Percentiles rank a stretch among this genome's conserved stretches.
Evolutionary conservation across 2,888 invertebrate species (phyloP).

Genomic region (Blastobasis lacticolella): DNA sequence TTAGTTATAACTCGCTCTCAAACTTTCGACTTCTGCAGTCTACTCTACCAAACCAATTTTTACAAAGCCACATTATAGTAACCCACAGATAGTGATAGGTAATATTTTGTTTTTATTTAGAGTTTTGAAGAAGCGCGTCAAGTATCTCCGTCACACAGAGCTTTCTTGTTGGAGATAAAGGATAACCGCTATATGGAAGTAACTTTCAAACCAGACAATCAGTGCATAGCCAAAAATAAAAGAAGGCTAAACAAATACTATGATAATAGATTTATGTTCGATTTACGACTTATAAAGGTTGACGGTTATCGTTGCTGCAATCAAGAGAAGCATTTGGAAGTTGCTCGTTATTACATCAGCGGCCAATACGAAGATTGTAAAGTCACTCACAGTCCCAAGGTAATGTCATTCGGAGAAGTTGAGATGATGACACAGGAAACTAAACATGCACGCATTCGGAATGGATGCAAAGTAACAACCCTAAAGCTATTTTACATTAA

Average conservation of each 20-base stretch:
- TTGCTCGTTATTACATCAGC: constrained; percentile 70
- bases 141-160: constrained; percentile 60
- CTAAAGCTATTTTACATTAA: constrained; percentile 52
- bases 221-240: constrained; percentile 50
- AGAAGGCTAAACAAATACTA: constrained; percentile 18
- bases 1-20: too few species aligned
- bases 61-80: too few species aligned
- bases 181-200: constrained; percentile 37
- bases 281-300: constrained; percentile 51
- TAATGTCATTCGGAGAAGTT: constrained; percentile 59
- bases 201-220: constrained; percentile 48
- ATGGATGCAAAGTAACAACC: constrained; percentile 50
- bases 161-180: constrained; percentile 36
- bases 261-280: constrained; percentile 53
- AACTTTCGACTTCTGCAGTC: too few species aligned
- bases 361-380: constrained; percentile 69
- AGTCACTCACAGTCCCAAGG: constrained; percentile 59
- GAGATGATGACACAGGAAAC: constrained; percentile 39
- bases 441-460: constrained; percentile 52
- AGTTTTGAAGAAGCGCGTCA: constrained; percentile 55
- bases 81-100: too few species aligned
- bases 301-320: constrained; percentile 50
- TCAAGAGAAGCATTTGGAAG: constrained; percentile 54
- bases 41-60: too few species aligned
- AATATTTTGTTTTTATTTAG: constrained; percentile 26